Conservation (phyloP, 35 echinoderm and acorn worm species). For the Heliocidaris erythrogramma region DNA sequence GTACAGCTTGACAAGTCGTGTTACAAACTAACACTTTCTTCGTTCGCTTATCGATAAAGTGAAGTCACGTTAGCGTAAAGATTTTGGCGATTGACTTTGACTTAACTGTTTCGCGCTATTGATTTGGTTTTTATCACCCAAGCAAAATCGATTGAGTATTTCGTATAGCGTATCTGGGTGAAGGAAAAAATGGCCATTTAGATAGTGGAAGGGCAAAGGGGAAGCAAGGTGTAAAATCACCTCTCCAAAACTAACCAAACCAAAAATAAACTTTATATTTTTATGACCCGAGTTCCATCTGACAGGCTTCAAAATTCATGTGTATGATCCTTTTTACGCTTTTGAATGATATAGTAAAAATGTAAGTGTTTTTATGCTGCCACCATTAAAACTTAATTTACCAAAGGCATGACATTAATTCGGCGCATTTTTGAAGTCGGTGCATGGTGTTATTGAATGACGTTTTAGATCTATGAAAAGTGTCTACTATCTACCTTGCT, state of each 20-base stretch:
- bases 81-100: slow-evolving; percentile 38
- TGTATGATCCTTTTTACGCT: not conserved
- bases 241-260: not conserved
- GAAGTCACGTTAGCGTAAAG: slow-evolving; percentile 5
- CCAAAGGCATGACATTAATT: too few relatives aligned
- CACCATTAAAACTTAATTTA: too few relatives aligned
- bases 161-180: not conserved
- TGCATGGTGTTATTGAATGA: too few relatives aligned
- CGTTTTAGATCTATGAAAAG: too few relatives aligned
- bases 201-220: not conserved
- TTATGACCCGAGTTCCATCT: not conserved
- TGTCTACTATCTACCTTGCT: not conserved
- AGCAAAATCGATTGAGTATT: slow-evolving; percentile 2
- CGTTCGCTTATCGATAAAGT: slow-evolving; percentile 12
- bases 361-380: too few relatives aligned
- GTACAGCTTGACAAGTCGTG: not conserved
- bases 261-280: not conserved
- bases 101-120: slow-evolving; percentile 37
- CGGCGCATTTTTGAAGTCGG: too few relatives aligned
- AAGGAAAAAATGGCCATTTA: not conserved
- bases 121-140: not conserved
- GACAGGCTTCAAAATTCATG: not conserved
- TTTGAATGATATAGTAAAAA: too few relatives aligned
- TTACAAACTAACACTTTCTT: slow-evolving; percentile 19
- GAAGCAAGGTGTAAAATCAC: not conserved